A percentile compares a stretch with the other conserved stretches of the same genome.
These are phyloP conservation scores for Melanchra persicariae DNA, from an alignment of 2,888 invertebrate species.

Conservation along the genomic window DNA sequence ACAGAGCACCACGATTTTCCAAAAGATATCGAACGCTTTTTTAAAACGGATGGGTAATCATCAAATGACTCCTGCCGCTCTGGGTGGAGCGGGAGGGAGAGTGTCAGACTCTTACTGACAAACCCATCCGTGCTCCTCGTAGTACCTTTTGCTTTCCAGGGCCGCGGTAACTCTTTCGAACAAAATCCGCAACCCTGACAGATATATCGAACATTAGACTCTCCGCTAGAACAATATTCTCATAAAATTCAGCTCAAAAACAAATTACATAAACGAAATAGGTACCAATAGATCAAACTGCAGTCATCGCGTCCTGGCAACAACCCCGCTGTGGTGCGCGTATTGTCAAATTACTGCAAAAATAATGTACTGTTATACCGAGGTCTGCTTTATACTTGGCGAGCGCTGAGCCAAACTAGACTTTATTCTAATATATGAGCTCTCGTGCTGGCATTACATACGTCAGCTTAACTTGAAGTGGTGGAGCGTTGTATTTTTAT, in stretches of 20 bases:
- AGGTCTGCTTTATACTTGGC: conserved; percentile 55
- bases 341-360: conserved; percentile 69
- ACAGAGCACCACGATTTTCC: too few relatives aligned
- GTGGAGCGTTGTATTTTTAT: conserved; percentile 22
- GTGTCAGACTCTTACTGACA: too few relatives aligned
- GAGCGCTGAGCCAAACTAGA: conserved; percentile 44
- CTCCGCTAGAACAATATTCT: neutral
- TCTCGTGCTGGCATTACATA: conserved; percentile 42
- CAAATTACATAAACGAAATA: conserved; percentile 30
- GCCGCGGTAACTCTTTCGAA: too few relatives aligned
- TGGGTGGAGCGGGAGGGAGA: too few relatives aligned
- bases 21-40: too few relatives aligned
- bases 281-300: conserved; percentile 30
- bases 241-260: conserved; percentile 3
- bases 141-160: too few relatives aligned
- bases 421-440: conserved; percentile 46
- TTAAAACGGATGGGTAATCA: too few relatives aligned
- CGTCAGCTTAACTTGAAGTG: conserved; percentile 43
- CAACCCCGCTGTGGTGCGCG: conserved; percentile 60
- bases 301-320: conserved; percentile 46
- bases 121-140: too few relatives aligned
- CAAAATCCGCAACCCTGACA: too few relatives aligned
- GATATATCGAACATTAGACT: too few relatives aligned
- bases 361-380: conserved; percentile 62
- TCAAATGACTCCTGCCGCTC: too few relatives aligned